These are phyloP conservation scores for Adelphocoris suturalis DNA, from an alignment of 2,888 invertebrate genomes.

Conservation along the genomic window DNA sequence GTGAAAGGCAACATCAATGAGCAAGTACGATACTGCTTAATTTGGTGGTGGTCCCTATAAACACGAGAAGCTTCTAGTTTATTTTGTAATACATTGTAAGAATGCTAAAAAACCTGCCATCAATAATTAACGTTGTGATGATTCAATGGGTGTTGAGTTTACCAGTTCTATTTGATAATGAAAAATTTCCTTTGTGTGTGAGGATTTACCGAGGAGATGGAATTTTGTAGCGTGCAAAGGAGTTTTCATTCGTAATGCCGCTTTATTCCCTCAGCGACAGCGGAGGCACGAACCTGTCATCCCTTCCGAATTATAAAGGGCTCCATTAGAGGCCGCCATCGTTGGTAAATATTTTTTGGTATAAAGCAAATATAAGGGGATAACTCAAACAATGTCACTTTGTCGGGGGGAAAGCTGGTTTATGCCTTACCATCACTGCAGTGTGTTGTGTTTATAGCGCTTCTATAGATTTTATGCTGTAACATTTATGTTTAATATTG, in stretches of 20 bases:
- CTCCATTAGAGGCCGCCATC: slow-evolving; percentile 39
- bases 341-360: slow-evolving; percentile 10
- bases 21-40: too few relatives aligned
- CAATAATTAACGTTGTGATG: too few relatives aligned
- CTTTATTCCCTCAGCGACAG: background rate
- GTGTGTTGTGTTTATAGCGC: too few relatives aligned
- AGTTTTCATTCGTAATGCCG: background rate
- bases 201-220: background rate
- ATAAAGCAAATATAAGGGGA: slow-evolving; percentile 3
- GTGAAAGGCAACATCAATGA: too few relatives aligned
- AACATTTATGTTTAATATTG: too few relatives aligned
- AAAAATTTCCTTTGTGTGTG: background rate
- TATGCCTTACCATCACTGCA: background rate
- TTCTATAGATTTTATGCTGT: too few relatives aligned
- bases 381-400: background rate
- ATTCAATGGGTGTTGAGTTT: too few relatives aligned
- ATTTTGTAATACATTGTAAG: too few relatives aligned
- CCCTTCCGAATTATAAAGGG: slow-evolving; percentile 39
- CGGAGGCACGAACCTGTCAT: slow-evolving; percentile 20
- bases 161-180: background rate
- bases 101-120: too few relatives aligned
- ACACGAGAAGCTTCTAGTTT: too few relatives aligned
- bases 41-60: too few relatives aligned
- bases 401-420: background rate
- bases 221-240: background rate